Evolutionary conservation across 2,113 vertebrate species (phyloP).

Genomic region (Lophochroa leadbeateri): DNA sequence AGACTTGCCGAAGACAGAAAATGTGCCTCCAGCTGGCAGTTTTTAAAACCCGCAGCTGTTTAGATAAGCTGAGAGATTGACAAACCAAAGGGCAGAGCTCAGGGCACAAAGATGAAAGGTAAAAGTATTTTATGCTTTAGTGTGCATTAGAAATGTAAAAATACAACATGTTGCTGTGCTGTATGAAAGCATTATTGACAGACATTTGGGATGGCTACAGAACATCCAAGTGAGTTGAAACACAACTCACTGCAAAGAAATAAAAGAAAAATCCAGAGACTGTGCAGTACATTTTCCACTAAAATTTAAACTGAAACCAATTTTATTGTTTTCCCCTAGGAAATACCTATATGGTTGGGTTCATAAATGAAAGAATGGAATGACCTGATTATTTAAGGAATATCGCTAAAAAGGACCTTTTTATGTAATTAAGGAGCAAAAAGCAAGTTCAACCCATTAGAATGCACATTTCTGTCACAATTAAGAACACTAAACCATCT

Average conservation of each 20-base stretch:
- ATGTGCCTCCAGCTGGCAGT: background rate
- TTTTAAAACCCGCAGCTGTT: background rate
- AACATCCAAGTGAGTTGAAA: background rate
- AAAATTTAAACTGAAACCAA: background rate
- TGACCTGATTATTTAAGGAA: background rate
- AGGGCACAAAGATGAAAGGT: background rate
- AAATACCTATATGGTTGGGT: background rate
- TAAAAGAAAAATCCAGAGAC: background rate
- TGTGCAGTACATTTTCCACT: background rate
- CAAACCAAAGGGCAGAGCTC: background rate
- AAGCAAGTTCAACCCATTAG: background rate
- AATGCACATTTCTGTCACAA: background rate
- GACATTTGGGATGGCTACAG: background rate
- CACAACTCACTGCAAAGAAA: background rate
- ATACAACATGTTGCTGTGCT: background rate
- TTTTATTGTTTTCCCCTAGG: background rate
- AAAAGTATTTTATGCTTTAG: background rate
- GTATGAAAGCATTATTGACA: background rate
- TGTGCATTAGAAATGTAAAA: background rate
- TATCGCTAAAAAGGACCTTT: background rate
- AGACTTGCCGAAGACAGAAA: background rate
- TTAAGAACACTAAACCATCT: background rate
- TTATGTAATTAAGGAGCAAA: background rate
- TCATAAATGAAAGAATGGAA: background rate
- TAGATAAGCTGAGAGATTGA: background rate